Evolutionary conservation across 2,113 vertebrate species (phyloP), one percentile per base, ranked within the genome.

Genomic region (Suricata suricatta): DNA sequence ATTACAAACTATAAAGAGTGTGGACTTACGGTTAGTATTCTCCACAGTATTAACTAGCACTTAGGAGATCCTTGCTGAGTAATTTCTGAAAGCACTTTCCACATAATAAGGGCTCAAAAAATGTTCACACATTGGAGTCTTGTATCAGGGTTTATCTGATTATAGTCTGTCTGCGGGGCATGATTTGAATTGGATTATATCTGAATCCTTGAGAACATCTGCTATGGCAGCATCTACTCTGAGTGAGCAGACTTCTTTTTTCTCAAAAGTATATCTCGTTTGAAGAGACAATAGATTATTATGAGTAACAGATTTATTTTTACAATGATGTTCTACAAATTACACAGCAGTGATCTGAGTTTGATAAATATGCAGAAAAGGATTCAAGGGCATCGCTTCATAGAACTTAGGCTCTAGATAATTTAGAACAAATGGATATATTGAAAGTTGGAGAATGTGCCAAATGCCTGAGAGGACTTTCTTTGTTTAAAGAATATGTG

Each of bases 61-160:
- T 38, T 84, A 88, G 35, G 11, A 92, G 76, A 81, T 66, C n/a
- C 54, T 81, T 69, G 38, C 27, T 41, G n/a, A 85, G n/a, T 95
- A 86, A 87, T 95, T 92, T 92, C 57, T 95, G 41, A 93, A 92
- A 81, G 50, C 35, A 86, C 8, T 93, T 88, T 90, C 60, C 41
- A 77, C n/a, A 47, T 38, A 85, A 41, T 4, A 77, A 29, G 50
- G 31, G 17, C 41, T 90, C 74, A 60, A 50, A 91, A 95, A 80
- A 77, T 19, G 7, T 97, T 86, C 72, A 52, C 52, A 85, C 35
- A 31, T 25, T 83, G 50, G 76, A 79, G 66, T 88, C 35, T 47
- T 90, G 3, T 60, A 21, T 74, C 50, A 14, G 63, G 41, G 41
- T 76, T 87, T 93, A 69, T 90, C 60, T 92, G 69, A 87, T 83